Base-by-base conservation (phyloP, 1,140 invertebrate species). In the Drosophila burlai region DNA sequence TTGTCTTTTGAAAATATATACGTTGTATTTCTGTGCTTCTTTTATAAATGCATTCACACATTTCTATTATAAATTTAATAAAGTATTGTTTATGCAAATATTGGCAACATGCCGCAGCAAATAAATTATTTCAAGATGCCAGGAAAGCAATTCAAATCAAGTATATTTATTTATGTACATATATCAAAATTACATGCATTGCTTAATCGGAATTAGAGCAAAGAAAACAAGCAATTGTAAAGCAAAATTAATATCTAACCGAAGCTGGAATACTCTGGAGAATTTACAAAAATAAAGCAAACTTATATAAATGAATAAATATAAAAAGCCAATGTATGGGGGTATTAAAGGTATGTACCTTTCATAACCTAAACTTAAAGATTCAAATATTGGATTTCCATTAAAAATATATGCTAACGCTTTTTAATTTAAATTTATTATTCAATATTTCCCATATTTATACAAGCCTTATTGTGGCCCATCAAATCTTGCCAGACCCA, bases 161-260 rank as follows among this genome's bases (percentile, higher is more conserved):
- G 38, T 21, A 40, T 54, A 64, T 36, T 24, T 47, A 24, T 47
- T 49, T 73, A 40, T 36, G 26, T 50, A 38, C 36, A 76, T 67
- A 77, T 69, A 52, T 71, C 40, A 54, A 52, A 66, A 73, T 80
- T 72, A 81, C 61, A 76, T 50, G 79, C 80, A 60, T 49, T 76
- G 73, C 63, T 68, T 61, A 59, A 65, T 60, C 43, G 57, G 31
- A 76, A 66, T 59, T 47, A 24, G 43, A 47, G 40, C 5, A 16
- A 21, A 31, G 26, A 42, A 75, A 52, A 26, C 10, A 52, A 54
- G 38, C 26, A 43, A 49, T 52, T 42, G 47, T 8, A 18, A 13
- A 21, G 15, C 13, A 21, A 38, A 9, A 45, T 26, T 5, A 26
- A 42, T 3, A 46, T 11, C 5, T 18, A 5, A n/a, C 0, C 26